Conservation (phyloP, 2,113 vertebrate species). For the Cryptotis parvus region DNA sequence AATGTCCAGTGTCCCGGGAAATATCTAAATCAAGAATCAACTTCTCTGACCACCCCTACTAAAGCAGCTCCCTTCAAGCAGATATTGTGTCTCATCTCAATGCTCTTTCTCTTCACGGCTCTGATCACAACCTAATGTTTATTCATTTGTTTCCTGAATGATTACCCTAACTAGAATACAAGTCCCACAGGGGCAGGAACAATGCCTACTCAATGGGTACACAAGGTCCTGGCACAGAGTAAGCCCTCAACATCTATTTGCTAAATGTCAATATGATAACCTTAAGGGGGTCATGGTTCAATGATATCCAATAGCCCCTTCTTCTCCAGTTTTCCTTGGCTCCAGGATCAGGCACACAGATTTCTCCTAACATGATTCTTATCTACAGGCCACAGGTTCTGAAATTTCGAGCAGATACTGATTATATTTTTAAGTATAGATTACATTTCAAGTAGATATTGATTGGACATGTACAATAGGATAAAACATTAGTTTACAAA, state of each 20-base stretch:
- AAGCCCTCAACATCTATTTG: neutral
- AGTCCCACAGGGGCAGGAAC: neutral
- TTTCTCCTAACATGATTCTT: slow-evolving; percentile 2
- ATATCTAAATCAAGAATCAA: neutral
- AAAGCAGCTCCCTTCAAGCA: neutral
- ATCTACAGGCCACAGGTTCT: neutral
- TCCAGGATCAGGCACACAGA: neutral
- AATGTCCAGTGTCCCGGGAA: neutral
- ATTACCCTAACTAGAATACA: neutral
- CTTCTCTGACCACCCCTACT: neutral
- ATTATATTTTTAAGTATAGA: slow-evolving; percentile 12
- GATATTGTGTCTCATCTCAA: neutral
- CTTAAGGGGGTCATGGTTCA: neutral
- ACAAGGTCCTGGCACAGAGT: neutral
- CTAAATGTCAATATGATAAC: neutral
- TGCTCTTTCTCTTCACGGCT: neutral
- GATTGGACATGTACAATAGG: neutral
- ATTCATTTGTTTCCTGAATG: neutral
- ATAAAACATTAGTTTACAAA: slow-evolving; percentile 17
- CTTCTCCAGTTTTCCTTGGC: neutral
- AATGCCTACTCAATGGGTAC: neutral
- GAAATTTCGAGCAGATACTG: neutral
- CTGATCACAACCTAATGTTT: neutral
- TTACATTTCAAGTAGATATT: neutral
- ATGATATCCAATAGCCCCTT: neutral